Evolutionary conservation across 2,113 vertebrate species (phyloP).

Genomic region (Oncorhynchus masou): DNA sequence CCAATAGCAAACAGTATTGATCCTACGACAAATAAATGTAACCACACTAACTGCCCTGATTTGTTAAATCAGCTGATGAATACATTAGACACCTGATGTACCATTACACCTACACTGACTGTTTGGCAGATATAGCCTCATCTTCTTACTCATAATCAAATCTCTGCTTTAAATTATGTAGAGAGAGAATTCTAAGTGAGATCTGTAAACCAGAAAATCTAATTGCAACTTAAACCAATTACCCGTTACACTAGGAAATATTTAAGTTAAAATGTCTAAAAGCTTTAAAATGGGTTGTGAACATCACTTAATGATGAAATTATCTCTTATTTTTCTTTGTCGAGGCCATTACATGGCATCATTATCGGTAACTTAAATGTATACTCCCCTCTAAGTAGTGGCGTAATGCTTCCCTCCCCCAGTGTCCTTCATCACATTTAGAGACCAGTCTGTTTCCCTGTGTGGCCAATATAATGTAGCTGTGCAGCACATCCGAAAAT

Average conservation of each 20-base stretch:
- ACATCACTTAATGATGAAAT: conserved; percentile 48
- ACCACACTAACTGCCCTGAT: not conserved
- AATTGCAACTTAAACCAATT: conserved; percentile 61
- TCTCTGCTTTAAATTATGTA: conserved; percentile 48
- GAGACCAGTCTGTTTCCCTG: conserved; percentile 34
- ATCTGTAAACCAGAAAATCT: conserved; percentile 50
- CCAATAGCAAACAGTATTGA: not conserved
- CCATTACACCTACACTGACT: not conserved
- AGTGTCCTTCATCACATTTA: conserved; percentile 44
- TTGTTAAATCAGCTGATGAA: conserved; percentile 5
- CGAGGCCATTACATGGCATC: conserved; percentile 52
- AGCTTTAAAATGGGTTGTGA: conserved; percentile 48
- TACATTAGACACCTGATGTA: not conserved
- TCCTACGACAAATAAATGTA: not conserved
- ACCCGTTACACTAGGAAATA: conserved; percentile 51
- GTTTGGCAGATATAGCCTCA: conserved; percentile 41
- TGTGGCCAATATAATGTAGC: conserved; percentile 5
- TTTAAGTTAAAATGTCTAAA: conserved; percentile 46
- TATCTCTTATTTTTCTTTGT: conserved; percentile 56
- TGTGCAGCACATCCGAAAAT: not conserved
- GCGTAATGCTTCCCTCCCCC: conserved; percentile 54
- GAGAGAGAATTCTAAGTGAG: conserved; percentile 46
- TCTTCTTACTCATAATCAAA: conserved; percentile 39
- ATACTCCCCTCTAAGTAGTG: conserved; percentile 58
- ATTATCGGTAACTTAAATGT: conserved; percentile 59